Conservation (phyloP, 2,113 vertebrate species). For the Lucifuga dentata region DNA sequence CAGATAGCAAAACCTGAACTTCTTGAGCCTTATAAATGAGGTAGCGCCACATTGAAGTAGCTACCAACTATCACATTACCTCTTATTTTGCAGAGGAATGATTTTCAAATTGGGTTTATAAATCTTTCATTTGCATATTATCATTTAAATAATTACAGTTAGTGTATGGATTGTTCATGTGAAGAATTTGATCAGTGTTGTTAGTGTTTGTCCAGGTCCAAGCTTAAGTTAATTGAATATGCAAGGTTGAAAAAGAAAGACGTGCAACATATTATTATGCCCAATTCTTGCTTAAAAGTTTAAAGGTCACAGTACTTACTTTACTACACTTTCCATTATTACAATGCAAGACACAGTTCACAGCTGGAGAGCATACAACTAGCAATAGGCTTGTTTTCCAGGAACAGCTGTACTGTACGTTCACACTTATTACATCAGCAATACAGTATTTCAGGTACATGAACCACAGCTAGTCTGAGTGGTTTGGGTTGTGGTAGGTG, state of each 20-base stretch:
- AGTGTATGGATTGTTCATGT: too few species aligned
- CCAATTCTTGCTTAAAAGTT: not conserved
- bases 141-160: not conserved
- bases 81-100: not conserved
- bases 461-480: constrained; percentile 31
- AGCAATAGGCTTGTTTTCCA: constrained; percentile 12
- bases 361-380: not conserved
- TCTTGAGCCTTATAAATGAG: not conserved
- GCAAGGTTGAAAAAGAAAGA: constrained; percentile 6
- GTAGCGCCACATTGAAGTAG: not conserved
- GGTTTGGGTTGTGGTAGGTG: constrained; percentile 37
- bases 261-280: constrained; percentile 3
- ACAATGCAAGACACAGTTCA: not conserved
- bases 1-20: constrained; percentile 7
- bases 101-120: not conserved
- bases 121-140: not conserved
- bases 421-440: not conserved
- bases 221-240: not conserved
- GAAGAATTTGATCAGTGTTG: too few species aligned
- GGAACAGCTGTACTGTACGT: not conserved
- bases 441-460: constrained; percentile 20
- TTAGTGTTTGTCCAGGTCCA: too few species aligned
- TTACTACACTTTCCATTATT: too few species aligned
- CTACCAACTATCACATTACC: not conserved
- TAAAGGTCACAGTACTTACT: too few species aligned